Evolutionary conservation across 1,140 invertebrate genomes (phyloP).

Genomic region (Drosophila sturtevanti): DNA sequence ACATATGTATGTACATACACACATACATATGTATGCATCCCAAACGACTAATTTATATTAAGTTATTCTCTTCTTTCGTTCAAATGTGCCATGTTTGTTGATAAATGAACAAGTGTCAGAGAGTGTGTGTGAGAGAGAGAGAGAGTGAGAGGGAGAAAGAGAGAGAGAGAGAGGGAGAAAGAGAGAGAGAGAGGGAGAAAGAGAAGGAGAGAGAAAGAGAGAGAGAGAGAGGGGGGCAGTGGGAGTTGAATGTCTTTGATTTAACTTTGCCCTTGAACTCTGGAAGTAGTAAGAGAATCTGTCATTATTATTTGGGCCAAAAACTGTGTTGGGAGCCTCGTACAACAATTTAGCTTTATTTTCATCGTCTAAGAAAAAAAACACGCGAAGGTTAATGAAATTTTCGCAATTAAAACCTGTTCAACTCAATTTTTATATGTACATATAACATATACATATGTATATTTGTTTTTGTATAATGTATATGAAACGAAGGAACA

Average conservation of each 20-base stretch:
- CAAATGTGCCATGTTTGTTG: neutral
- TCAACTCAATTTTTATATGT: neutral
- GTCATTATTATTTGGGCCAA: neutral
- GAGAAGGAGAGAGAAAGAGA: neutral
- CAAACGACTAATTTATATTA: slow-evolving; percentile 5
- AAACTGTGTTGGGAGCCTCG: neutral
- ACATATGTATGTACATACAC: too few species aligned
- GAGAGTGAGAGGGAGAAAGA: neutral
- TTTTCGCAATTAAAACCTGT: neutral
- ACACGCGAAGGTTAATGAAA: neutral
- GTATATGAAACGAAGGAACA: slow-evolving; percentile 4
- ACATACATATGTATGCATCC: neutral
- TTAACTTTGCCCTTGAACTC: slow-evolving; percentile 52
- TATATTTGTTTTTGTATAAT: slow-evolving; percentile 21
- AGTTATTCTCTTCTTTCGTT: neutral
- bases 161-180: neutral
- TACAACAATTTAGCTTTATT: neutral
- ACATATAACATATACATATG: neutral
- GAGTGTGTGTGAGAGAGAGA: too few species aligned
- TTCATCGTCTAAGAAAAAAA: neutral
- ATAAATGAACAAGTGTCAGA: neutral
- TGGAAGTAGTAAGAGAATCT: slow-evolving; percentile 2
- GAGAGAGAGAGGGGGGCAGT: neutral
- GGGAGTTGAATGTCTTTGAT: slow-evolving; percentile 51
- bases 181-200: slow-evolving; percentile 3